Conservation (phyloP, 2,888 invertebrate genomes). For the Ferrisia virgata region DNA sequence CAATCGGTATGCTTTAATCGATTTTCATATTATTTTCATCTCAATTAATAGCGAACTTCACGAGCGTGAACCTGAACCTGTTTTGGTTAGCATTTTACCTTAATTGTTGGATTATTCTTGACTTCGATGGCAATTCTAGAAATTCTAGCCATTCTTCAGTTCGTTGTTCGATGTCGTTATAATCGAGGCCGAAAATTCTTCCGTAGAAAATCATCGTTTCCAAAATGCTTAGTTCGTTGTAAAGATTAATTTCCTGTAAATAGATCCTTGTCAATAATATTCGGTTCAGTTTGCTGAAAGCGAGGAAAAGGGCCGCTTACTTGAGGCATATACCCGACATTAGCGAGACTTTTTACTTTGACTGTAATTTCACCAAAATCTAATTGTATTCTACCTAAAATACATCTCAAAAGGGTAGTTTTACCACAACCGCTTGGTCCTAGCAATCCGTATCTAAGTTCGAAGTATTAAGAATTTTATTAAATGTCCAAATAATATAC, state of each 20-base stretch:
- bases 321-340: slow-evolving; percentile 70
- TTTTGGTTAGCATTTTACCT: too few species aligned
- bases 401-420: slow-evolving; percentile 79
- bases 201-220: slow-evolving; percentile 58
- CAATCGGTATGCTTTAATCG: too few species aligned
- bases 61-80: too few species aligned
- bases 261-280: too few species aligned
- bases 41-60: too few species aligned
- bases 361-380: slow-evolving; percentile 70
- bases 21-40: too few species aligned
- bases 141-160: slow-evolving; percentile 49
- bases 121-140: slow-evolving; percentile 48
- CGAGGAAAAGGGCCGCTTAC: too few species aligned
- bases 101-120: slow-evolving; percentile 48
- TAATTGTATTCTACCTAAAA: slow-evolving; percentile 72
- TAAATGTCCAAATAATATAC: too few species aligned
- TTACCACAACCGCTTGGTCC: slow-evolving; percentile 91
- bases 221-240: slow-evolving; percentile 55
- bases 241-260: slow-evolving; percentile 54
- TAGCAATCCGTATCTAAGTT: slow-evolving; percentile 73
- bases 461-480: not conserved
- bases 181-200: slow-evolving; percentile 55
- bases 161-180: slow-evolving; percentile 49
- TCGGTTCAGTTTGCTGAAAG: not conserved
- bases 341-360: slow-evolving; percentile 67